Evolutionary conservation across 2,113 vertebrate species (phyloP).

Genomic region (Falcunculus frontatus): DNA sequence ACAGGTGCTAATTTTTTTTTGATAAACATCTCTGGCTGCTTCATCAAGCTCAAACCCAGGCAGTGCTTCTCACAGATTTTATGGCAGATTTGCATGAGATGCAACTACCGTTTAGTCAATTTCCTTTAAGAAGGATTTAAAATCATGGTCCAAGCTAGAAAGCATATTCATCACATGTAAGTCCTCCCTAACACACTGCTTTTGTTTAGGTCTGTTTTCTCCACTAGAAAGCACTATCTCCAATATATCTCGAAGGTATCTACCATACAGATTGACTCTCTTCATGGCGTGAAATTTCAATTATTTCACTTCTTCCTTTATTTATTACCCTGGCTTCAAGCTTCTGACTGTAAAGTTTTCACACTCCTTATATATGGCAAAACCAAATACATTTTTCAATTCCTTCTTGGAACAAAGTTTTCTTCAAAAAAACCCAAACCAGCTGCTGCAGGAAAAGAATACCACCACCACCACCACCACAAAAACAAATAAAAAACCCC

Average conservation of each 20-base stretch:
- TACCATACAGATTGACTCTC: neutral
- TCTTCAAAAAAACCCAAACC: neutral
- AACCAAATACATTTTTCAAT: neutral
- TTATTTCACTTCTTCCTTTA: neutral
- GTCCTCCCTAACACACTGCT: neutral
- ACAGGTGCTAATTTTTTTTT: neutral
- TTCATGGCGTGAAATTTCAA: neutral
- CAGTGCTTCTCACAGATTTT: neutral
- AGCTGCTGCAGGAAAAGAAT: neutral
- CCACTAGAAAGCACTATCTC: neutral
- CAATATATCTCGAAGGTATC: neutral
- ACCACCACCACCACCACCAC: fast-evolving
- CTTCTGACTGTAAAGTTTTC: neutral
- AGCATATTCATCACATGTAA: neutral
- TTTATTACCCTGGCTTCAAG: neutral
- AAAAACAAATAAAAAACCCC: fast-evolving
- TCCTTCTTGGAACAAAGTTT: neutral
- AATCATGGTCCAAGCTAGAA: neutral
- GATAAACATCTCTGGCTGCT: fast-evolving
- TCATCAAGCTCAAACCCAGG: fast-evolving
- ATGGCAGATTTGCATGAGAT: neutral
- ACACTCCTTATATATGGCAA: neutral
- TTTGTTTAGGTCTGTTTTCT: neutral
- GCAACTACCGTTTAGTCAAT: neutral
- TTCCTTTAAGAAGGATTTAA: neutral